These are phyloP conservation scores for Pterobdella sp. DNA, from an alignment of 2,888 invertebrate species.

Conservation along the genomic window DNA sequence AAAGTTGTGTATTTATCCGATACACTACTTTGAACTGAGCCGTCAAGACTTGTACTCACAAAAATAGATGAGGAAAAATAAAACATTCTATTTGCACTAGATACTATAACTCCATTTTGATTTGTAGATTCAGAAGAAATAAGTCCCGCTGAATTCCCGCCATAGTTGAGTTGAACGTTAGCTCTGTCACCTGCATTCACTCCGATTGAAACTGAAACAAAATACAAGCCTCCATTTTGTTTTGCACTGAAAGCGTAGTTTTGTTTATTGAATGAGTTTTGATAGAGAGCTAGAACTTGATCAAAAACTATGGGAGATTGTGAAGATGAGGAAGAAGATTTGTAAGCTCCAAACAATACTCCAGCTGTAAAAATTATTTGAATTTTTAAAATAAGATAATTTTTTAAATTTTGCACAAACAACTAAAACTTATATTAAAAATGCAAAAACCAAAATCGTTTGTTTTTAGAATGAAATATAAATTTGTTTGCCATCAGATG, in stretches of 20 bases:
- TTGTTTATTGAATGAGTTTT: neutral
- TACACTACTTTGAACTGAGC: constrained; percentile 5
- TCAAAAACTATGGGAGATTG: neutral
- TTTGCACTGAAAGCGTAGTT: neutral
- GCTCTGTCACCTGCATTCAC: constrained; percentile 5
- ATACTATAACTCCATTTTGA: constrained; percentile 19
- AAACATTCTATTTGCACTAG: constrained; percentile 6
- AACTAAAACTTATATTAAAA: too few species aligned
- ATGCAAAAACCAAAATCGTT: too few species aligned
- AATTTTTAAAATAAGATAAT: too few species aligned
- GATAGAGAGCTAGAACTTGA: constrained; percentile 2
- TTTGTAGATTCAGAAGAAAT: constrained; percentile 7
- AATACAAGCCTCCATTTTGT: constrained; percentile 11
- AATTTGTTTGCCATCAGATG: constrained; percentile 5
- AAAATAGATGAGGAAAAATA: constrained; percentile 4
- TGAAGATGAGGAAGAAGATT: neutral
- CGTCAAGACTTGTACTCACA: constrained; percentile 9
- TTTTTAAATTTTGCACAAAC: too few species aligned
- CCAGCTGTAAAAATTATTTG: too few species aligned
- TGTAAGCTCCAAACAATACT: constrained; percentile 13
- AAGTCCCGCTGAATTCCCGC: neutral
- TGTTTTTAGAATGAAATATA: neutral
- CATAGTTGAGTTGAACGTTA: neutral
- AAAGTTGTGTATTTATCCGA: constrained; percentile 21
- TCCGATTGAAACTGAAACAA: neutral